Base-by-base conservation (phyloP, 1,140 invertebrate genomes). In the Drosophila lacteicornis region DNA sequence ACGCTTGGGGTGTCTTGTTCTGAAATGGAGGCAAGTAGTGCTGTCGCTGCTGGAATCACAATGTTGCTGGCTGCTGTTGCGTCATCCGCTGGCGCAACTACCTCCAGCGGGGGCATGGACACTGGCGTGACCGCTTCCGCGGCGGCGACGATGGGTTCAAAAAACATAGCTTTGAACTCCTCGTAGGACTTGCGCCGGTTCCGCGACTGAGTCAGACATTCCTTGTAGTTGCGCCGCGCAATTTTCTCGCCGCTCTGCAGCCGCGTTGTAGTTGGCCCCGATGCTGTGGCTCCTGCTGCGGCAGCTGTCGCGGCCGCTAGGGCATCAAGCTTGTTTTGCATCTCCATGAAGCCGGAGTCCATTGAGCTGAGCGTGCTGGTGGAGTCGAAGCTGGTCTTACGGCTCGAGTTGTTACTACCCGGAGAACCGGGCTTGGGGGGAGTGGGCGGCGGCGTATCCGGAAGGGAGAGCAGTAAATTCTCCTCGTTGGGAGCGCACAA, bases 271-370 rank as follows among this genome's bases (percentile, higher is more conserved):
- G 51, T 17, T 22, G 33, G 15, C 36, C n/a, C 6, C 11, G 43
- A 12, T 19, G 38, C 27, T n/a, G 33, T 2, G 4, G 42, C 30
- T 15, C 42, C 42, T 2, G 45, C 46, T 5, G 77, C 36, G 17
- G 57, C 63, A 1, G 69, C 77, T 4, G 75, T 71, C n/a, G 79
- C 79, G 8, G 82, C 83, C 3, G 85, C 85, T 15, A 90, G n/a
- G 0, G 85, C 86, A 45, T 92, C 91, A 43, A 92, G 50, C 56
- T 91, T 91, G 57, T 90, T 80, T 60, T 93, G 92, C 91, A 93
- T 93, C 56, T 93, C 92, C 67, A 93, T 93, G 38, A 93, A 93
- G 7, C 92, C 92, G 40, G 92, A 93, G 85, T 93, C 92, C 91
- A 93, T 92, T 45, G 92, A 93, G 55, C 92, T 92, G 19, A 92